A percentile compares a stretch with the other conserved stretches of the same genome.
phyloP scores from a whole-genome alignment of 1,140 invertebrate species.

The Bicyclus anynana region DNA sequence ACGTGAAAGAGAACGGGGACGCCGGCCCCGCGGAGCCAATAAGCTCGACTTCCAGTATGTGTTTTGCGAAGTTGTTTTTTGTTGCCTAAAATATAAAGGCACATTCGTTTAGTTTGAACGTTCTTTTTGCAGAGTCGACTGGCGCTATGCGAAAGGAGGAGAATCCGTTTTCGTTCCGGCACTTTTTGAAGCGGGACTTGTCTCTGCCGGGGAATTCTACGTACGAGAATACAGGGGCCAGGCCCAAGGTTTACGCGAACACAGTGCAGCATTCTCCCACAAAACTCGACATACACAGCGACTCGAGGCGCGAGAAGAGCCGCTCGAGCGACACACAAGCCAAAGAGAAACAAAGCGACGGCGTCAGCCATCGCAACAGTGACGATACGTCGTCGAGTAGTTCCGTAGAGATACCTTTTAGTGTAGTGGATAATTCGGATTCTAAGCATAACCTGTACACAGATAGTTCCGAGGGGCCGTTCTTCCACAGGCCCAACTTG shows the following conservation, averaged over 20 bases:
- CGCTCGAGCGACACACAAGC: conserved; percentile 55
- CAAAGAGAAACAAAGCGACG: conserved; percentile 62
- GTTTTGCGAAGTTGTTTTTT: conserved; percentile 68
- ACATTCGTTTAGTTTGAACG: conserved; percentile 37
- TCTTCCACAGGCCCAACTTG: conserved; percentile 63
- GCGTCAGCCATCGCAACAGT: conserved; percentile 46
- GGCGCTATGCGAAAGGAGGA: conserved; percentile 80
- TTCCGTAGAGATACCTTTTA: conserved; percentile 70
- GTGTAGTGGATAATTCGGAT: conserved; percentile 63
- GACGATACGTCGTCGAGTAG: conserved; percentile 66
- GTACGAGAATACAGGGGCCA: conserved; percentile 72
- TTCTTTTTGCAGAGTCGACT: conserved; percentile 66
- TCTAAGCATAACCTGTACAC: conserved; percentile 66
- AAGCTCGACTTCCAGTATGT: conserved; percentile 67
- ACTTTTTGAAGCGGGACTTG: conserved; percentile 83
- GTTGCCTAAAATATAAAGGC: conserved; percentile 56
- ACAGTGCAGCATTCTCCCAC: conserved; percentile 69
- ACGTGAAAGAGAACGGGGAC: conserved; percentile 60
- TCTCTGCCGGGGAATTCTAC: conserved; percentile 70
- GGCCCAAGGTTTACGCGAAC: conserved; percentile 70
- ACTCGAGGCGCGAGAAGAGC: conserved; percentile 50
- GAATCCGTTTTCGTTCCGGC: conserved; percentile 89
- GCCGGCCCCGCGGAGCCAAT: conserved; percentile 45
- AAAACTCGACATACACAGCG: conserved; percentile 52
- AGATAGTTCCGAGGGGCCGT: conserved; percentile 53